Conservation (phyloP, 2,113 vertebrate genomes). For the Antigone vipio region DNA sequence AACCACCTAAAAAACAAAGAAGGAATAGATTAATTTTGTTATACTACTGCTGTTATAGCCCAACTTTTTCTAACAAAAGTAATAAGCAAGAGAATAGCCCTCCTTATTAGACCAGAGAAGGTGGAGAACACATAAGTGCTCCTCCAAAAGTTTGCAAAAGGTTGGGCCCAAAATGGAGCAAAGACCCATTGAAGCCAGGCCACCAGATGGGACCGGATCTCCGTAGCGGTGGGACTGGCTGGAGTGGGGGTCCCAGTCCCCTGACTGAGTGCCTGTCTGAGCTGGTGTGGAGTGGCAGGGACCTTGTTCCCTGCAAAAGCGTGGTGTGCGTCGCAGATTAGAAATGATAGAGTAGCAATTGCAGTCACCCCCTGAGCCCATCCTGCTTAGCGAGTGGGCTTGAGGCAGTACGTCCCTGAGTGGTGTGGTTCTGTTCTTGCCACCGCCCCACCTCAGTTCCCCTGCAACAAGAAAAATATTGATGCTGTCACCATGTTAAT, state of each 20-base stretch:
- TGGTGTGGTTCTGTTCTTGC: not conserved
- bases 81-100: not conserved
- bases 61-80: not conserved
- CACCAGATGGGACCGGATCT: not conserved
- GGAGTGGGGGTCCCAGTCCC: accelerated
- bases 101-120: not conserved
- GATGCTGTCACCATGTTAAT: not conserved
- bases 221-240: not conserved
- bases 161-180: not conserved
- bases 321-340: too few species aligned
- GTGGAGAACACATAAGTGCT: not conserved
- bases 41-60: not conserved
- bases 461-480: not conserved
- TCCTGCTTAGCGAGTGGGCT: not conserved
- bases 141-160: not conserved
- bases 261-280: not conserved
- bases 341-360: not conserved
- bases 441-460: not conserved
- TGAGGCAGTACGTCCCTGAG: not conserved
- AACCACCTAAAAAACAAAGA: not conserved
- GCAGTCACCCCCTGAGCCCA: not conserved
- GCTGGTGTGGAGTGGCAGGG: not conserved
- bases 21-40: not conserved
- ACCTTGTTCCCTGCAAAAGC: not conserved
- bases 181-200: accelerated